A percentile compares a stretch with the other conserved stretches of the same genome.
phyloP scores from a whole-genome alignment of 2,113 vertebrate genomes.

The Cisticola juncidis region DNA sequence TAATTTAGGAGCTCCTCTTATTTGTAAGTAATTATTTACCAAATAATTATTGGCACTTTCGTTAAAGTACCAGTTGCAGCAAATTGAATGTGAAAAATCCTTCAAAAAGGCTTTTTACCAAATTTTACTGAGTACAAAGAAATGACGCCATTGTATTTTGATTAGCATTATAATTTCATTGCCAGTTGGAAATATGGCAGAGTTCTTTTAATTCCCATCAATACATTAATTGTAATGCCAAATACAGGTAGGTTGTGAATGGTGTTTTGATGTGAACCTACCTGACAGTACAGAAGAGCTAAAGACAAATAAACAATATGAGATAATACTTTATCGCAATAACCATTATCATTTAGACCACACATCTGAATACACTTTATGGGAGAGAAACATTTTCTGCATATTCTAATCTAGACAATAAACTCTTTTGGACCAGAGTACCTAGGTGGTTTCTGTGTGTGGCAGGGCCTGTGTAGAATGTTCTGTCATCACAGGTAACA shows the following conservation, averaged over 20 bases:
- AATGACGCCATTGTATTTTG: not conserved
- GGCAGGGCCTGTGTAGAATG: not conserved
- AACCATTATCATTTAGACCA: not conserved
- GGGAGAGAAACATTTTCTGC: not conserved
- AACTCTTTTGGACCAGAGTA: not conserved
- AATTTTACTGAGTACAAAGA: not conserved
- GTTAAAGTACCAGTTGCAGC: not conserved
- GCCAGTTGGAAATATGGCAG: not conserved
- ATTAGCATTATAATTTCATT: not conserved
- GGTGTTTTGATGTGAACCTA: not conserved
- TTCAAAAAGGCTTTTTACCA: not conserved
- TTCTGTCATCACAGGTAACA: not conserved
- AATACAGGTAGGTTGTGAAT: not conserved
- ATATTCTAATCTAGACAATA: not conserved
- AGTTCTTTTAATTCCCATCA: not conserved
- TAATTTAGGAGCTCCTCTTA: not conserved
- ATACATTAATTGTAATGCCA: not conserved
- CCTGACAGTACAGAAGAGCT: not conserved
- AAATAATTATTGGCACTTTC: not conserved
- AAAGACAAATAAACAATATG: not conserved
- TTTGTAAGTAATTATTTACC: not conserved
- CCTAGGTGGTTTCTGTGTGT: not conserved
- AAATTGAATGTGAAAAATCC: not conserved
- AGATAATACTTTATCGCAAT: not conserved
- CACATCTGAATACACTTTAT: not conserved